These are phyloP conservation scores for Synodontis membranacea DNA, from an alignment of 2,113 vertebrate species.

Conservation along the genomic window DNA sequence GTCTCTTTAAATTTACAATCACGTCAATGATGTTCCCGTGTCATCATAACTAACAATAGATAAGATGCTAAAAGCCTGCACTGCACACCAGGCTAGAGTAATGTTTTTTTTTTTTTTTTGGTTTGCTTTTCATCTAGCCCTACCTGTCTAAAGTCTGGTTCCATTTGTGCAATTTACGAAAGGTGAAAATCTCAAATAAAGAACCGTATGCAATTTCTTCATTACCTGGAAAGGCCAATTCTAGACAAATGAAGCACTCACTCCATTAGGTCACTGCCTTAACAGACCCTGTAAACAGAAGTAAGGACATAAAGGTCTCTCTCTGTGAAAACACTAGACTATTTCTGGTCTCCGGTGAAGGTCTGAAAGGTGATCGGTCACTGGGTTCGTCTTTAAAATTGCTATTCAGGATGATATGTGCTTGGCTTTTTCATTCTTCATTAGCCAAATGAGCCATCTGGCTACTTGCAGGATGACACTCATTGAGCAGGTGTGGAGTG, in stretches of 20 bases:
- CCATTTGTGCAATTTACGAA: background rate
- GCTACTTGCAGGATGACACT: conserved; percentile 73
- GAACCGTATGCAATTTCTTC: background rate
- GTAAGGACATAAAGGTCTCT: background rate
- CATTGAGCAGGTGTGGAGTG: conserved; percentile 67
- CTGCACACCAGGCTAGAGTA: background rate
- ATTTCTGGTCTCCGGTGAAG: conserved; percentile 51
- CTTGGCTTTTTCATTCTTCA: conserved; percentile 78
- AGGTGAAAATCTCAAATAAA: background rate
- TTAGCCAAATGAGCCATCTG: conserved; percentile 73
- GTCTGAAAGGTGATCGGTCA: conserved; percentile 56
- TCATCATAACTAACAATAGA: background rate
- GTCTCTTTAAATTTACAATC: background rate
- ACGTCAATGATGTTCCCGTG: background rate
- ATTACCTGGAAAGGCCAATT: conserved; percentile 7
- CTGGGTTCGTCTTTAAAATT: conserved; percentile 69
- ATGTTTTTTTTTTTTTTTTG: background rate
- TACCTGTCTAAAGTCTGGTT: background rate
- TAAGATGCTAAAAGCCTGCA: background rate
- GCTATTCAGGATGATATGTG: conserved; percentile 68
- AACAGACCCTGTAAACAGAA: background rate
- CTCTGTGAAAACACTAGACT: background rate
- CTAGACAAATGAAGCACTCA: background rate
- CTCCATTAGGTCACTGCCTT: background rate
- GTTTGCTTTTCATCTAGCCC: no score